Base-by-base conservation (phyloP, 1,140 invertebrate genomes). In the Plodia interpunctella region DNA sequence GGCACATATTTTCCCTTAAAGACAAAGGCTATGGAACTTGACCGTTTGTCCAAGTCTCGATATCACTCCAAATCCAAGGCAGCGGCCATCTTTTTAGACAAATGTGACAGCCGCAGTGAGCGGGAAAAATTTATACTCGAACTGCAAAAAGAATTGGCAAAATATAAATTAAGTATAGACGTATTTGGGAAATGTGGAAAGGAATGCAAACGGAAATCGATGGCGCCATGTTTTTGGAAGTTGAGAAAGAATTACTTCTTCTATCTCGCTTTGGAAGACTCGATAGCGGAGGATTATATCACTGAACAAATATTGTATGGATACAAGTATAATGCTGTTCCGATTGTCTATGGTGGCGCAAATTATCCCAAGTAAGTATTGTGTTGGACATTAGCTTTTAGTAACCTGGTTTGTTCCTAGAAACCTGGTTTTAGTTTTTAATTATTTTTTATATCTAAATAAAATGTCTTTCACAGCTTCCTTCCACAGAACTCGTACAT, bases 211-310 rank as follows among this genome's bases (percentile, higher is more conserved):
- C 62, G 59, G 15, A 72, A 74, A 25, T 50, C 57, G 6, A 75
- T 76, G 70, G 75, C 80, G 11, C 65, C 86, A 13, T 92, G 90
- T 57, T 91, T 89, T 58, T 73, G 74, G 35, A 77, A 78, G 9
- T 56, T 93, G 3, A 76, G 75, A 30, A 87, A 90, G 6, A 64
- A 80, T 15, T 94, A 94, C 74, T 92, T 90, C 63, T 94, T 94
- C 64, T 94, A 94, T 69, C 72, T 95, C 49, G 91, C 94, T 0
- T 92, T 95, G 49, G 94, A 95, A 74, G 94, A 95, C 72, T 91
- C 91, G 20, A 60, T 91, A 17, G 87, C 90, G 60, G 66, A 74
- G 21, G 92, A 93, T 74, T 94, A 92, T 78, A 78, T 93, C 0
- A 94, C 93, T 0, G 91, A 92, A 61, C 92, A 92, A 59, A 86